Conservation (phyloP, 2,888 invertebrate species). For the Tinea pellionella region DNA sequence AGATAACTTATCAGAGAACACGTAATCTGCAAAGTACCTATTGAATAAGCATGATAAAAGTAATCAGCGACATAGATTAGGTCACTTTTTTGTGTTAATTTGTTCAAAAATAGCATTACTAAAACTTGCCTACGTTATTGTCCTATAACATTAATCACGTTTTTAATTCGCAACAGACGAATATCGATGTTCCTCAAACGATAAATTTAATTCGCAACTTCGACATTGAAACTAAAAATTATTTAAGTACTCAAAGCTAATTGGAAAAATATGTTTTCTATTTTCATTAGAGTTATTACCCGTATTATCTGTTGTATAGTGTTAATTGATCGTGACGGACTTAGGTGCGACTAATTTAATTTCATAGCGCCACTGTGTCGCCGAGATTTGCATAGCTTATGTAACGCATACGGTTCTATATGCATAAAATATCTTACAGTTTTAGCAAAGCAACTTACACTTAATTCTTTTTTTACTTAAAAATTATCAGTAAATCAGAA, state of each 20-base stretch:
- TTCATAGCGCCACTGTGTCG: not conserved
- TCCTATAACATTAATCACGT: not conserved
- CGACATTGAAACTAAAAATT: too few species aligned
- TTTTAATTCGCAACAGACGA: too few species aligned
- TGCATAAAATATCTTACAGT: not conserved
- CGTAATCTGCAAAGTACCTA: slow-evolving; percentile 9
- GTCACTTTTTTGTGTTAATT: slow-evolving; percentile 2
- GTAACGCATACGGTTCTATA: not conserved
- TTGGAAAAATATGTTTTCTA: not conserved
- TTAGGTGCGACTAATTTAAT: not conserved
- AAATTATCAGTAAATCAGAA: too few species aligned
- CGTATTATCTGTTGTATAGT: not conserved
- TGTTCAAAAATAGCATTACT: not conserved
- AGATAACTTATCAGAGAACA: slow-evolving; percentile 7
- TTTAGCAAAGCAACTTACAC: too few species aligned
- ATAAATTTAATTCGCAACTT: too few species aligned
- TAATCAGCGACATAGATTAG: slow-evolving; percentile 9
- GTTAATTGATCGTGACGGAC: not conserved
- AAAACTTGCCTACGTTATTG: not conserved
- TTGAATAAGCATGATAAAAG: slow-evolving; percentile 12
- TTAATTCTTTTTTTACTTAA: too few species aligned
- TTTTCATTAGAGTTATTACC: not conserved
- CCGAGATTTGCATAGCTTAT: not conserved
- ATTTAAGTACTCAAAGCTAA: not conserved
- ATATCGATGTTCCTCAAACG: too few species aligned